Base-by-base conservation (phyloP, 2,113 vertebrate genomes). In the Anoplopoma fimbria region DNA sequence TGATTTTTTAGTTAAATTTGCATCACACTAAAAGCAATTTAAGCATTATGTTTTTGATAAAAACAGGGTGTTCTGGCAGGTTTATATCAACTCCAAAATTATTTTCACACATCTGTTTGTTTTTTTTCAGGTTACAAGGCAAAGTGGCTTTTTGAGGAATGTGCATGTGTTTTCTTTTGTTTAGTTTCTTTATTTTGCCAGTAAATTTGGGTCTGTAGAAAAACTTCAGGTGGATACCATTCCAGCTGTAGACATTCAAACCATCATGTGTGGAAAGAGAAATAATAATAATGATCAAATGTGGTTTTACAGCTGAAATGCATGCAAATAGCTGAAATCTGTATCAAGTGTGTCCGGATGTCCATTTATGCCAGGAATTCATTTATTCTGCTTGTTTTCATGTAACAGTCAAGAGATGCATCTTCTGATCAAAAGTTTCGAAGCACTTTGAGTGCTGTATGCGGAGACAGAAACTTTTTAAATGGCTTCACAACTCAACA, bases 271-370 rank as follows among this genome's bases (percentile, higher is more conserved):
- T 38, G 12, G 3, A 51, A 45, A 78, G 76, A 80, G 3, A 79
- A 79, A 70, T 49, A 79, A 69, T 89, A 36, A 80, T 36, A 42
- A 77, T 81, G 72, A 91, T 90, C 38, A 77, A 83, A 71, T 53
- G 36, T 57, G 81, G 31, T 75, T 85, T 90, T 71, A 73, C 42
- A 70, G 49, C 75, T 74, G 64, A 67, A 90, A 91, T 88, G 21
- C 45, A 92, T 89, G 83, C 89, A 92, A 91, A 92, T 88, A 88
- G 71, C 90, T 67, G 82, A 65, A 87, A 91, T 91, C 81, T 87
- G 42, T 14, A 82, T 87, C 47, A 77, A 89, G 91, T 88, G 69
- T 86, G 79, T 91, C 60, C 84, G 88, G 70, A n/a, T 77, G 82
- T 87, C 81, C 78, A 57, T 88, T 82, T 90, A 81, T 64, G 55